Evolutionary conservation across 2,888 invertebrate genomes (phyloP).

Genomic region (Tyria jacobaeae): DNA sequence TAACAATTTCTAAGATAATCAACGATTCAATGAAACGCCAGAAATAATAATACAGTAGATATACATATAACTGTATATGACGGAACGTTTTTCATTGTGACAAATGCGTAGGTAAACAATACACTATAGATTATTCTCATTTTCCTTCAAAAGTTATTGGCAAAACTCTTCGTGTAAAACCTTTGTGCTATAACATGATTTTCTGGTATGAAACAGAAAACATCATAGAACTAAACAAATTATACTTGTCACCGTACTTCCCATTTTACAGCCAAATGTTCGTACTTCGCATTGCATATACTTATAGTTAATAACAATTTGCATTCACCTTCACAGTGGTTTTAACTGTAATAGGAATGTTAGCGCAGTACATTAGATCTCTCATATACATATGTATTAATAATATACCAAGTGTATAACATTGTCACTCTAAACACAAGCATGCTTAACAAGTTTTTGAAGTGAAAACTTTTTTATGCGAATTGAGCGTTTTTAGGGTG

Average conservation of each 20-base stretch:
- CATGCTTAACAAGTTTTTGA: too few relatives aligned
- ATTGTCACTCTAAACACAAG: too few relatives aligned
- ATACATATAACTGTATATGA: background rate
- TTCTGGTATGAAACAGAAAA: background rate
- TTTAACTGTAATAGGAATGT: constrained; percentile 36
- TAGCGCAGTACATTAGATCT: constrained; percentile 20
- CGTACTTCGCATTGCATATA: constrained; percentile 22
- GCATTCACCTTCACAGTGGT: constrained; percentile 44
- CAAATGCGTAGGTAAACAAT: background rate
- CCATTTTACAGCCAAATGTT: constrained; percentile 9
- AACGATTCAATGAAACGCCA: background rate
- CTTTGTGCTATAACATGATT: too few relatives aligned
- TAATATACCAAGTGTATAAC: background rate
- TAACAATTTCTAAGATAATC: background rate
- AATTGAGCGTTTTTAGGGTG: too few relatives aligned
- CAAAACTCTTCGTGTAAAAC: too few relatives aligned
- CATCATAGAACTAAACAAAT: background rate
- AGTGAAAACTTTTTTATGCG: too few relatives aligned
- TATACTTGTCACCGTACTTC: background rate
- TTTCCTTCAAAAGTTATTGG: background rate
- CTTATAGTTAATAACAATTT: constrained; percentile 38
- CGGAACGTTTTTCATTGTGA: background rate
- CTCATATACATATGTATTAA: constrained; percentile 9
- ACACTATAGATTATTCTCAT: background rate
- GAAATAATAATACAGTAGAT: background rate